phyloP scores from a whole-genome alignment of 2,797 vertebrate species.

The Lepus oiostolus region DNA sequence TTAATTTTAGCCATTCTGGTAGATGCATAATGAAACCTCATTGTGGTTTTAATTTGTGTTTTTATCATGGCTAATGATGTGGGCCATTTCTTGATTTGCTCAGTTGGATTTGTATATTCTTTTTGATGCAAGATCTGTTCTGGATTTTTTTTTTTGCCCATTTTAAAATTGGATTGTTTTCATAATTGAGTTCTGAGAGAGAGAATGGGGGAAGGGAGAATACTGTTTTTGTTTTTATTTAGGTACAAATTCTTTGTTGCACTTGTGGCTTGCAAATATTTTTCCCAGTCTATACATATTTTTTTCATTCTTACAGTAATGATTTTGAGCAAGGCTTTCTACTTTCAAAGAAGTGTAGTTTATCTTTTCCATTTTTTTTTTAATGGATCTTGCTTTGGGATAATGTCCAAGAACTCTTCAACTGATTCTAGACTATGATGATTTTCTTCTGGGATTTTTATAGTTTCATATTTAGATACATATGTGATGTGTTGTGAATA shows the following conservation, averaged over 20 bases:
- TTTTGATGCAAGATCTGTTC: background rate
- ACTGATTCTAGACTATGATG: background rate
- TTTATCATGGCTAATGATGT: background rate
- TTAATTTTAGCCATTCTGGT: background rate
- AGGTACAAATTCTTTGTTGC: background rate
- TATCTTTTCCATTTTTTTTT: background rate
- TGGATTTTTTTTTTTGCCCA: background rate
- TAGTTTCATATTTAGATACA: background rate
- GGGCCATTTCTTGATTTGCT: background rate
- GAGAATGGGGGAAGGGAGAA: background rate
- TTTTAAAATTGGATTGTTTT: conserved; percentile 32
- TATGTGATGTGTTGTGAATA: background rate
- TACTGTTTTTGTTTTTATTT: background rate
- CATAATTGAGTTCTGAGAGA: conserved; percentile 1
- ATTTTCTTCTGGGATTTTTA: background rate
- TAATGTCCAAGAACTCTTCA: conserved; percentile 5
- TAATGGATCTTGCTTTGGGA: background rate
- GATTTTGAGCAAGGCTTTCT: conserved; percentile 37
- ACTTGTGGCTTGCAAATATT: conserved; percentile 21
- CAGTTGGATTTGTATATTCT: background rate
- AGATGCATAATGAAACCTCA: background rate
- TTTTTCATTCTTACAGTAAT: background rate
- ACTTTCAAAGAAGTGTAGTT: conserved; percentile 15
- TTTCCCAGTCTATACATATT: background rate
- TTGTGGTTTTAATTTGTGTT: background rate